These are phyloP conservation scores for Homarus americanus DNA, from an alignment of 1,140 invertebrate genomes.

Conservation along the genomic window DNA sequence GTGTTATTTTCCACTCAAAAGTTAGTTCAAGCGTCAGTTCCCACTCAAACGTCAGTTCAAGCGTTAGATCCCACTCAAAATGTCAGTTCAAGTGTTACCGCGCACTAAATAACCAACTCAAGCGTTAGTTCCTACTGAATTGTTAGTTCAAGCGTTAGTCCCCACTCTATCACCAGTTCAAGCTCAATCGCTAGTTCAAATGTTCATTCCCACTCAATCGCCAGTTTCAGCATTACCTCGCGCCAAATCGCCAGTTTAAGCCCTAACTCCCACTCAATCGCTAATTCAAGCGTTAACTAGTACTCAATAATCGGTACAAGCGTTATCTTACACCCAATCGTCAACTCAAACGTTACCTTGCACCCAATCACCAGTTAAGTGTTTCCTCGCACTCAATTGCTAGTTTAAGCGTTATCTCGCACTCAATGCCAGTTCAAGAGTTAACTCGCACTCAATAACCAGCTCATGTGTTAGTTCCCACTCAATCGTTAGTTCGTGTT, in stretches of 20 bases:
- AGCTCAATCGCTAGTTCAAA: not conserved
- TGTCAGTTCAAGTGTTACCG: no score
- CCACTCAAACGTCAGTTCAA: no score
- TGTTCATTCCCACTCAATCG: no score
- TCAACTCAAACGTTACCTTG: not conserved
- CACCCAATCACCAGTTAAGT: not conserved
- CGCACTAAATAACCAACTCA: no score
- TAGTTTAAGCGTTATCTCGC: not conserved
- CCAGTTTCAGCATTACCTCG: not conserved
- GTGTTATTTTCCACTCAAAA: no score
- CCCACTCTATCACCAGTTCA: not conserved
- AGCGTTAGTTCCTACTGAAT: not conserved
- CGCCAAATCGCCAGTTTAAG: not conserved
- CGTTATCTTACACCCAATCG: no score
- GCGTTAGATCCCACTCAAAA: no score
- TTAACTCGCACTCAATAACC: not conserved
- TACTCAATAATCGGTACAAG: not conserved
- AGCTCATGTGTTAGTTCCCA: not conserved
- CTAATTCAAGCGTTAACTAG: not conserved
- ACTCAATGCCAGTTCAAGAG: not conserved
- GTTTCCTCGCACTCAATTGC: not conserved
- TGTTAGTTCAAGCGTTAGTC: not conserved
- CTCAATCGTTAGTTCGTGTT: no score
- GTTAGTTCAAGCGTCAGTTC: no score
- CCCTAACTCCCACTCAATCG: not conserved